Base-by-base conservation (phyloP, 1,140 invertebrate species). In the Homalodisca vitripennis region DNA sequence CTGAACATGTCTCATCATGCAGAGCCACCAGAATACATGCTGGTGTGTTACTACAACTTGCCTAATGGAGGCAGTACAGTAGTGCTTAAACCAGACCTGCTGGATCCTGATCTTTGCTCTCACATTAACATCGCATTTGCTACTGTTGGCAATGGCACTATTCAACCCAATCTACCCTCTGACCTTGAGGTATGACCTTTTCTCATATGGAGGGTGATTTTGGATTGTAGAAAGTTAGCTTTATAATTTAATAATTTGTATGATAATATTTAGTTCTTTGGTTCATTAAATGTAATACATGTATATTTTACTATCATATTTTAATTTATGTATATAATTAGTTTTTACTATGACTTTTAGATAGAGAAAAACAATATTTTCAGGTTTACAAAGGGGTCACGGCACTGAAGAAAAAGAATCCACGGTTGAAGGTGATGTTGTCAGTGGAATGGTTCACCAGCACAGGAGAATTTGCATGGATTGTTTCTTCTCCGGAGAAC, bases 111-210 rank as follows among this genome's bases (percentile, higher is more conserved):
- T 74, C 79, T 94, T 66, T 94, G 92, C 78, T 92, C 92, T 13
- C 92, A 94, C 80, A 87, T 95, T 63, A 92, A 92, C 78, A 77
- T 92, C 55, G 91, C 87, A 34, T 89, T 92, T 82, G 88, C 86
- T 53, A 77, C 77, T 53, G 82, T 94, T 46, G 76, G 77, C n/a
- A 88, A 93, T 75, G 84, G 83, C 69, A 82, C 81, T 1, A 79
- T 93, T 20, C 71, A 79, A 70, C 75, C 78, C 14, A 74, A 85
- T 34, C 78, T 79, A n/a, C 71, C 78, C 22, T n/a, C n/a, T n/a
- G n/a, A n/a, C n/a, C n/a, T n/a, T n/a, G n/a, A n/a, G n/a, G n/a
- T n/a, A n/a, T n/a, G n/a, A n/a, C n/a, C n/a, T n/a, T n/a, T n/a
- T n/a, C n/a, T n/a, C n/a, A n/a, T n/a, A n/a, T n/a, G n/a, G n/a